Percentiles rank a stretch among this genome's conserved stretches.
These are phyloP conservation scores for Sarotherodon lohbergeri DNA, from an alignment of 2,113 vertebrate genomes.

Conservation along the genomic window DNA sequence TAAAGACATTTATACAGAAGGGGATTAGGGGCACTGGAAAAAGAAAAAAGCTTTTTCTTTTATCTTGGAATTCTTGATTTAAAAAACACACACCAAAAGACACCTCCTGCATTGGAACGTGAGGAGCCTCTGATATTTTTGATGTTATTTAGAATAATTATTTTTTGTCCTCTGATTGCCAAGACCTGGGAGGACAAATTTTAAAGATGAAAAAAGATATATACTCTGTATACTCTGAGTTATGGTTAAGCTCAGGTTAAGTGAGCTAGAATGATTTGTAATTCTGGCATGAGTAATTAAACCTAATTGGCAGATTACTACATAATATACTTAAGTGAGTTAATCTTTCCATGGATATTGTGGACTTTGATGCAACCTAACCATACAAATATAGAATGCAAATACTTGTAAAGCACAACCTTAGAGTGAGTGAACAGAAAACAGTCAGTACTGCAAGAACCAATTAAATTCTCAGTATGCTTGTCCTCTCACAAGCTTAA, in stretches of 20 bases:
- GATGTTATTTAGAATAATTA: neutral
- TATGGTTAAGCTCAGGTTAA: neutral
- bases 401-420: neutral
- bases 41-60: neutral
- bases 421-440: neutral
- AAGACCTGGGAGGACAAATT: neutral
- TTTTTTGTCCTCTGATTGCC: neutral
- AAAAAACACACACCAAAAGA: too few species aligned
- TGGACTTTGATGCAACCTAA: neutral
- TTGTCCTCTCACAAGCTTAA: neutral
- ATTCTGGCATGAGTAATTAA: neutral
- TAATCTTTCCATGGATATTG: neutral
- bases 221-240: neutral
- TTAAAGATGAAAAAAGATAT: neutral
- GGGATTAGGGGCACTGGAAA: neutral
- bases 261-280: neutral
- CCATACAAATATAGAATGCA: fast-evolving
- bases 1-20: neutral
- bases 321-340: neutral
- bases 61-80: neutral
- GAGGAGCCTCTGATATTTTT: neutral
- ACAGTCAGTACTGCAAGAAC: neutral
- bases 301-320: neutral
- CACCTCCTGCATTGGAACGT: fast-evolving
- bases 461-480: neutral